phyloP scores from a whole-genome alignment of 2,888 invertebrate species.

The Tenthredo notha region DNA sequence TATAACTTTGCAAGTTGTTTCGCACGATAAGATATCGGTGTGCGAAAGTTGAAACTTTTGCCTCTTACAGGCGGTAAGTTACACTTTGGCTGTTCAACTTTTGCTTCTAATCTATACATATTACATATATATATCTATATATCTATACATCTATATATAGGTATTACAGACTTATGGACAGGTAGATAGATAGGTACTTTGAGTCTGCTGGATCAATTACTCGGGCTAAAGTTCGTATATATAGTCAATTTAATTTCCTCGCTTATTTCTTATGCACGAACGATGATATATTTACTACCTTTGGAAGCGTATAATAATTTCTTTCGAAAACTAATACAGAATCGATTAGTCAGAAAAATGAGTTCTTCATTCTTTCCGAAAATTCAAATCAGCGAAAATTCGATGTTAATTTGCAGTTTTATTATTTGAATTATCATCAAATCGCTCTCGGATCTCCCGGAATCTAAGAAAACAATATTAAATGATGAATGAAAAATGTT shows the following conservation, averaged over 20 bases:
- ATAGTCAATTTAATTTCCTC: not conserved
- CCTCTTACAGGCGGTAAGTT: not conserved
- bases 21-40: slow-evolving; percentile 5
- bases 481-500: not conserved
- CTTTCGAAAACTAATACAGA: not conserved
- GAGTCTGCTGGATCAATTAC: not conserved
- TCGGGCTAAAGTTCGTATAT: not conserved
- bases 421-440: not conserved
- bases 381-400: too few species aligned
- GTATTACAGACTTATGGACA: not conserved
- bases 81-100: not conserved
- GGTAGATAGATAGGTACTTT: not conserved
- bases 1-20: slow-evolving; percentile 5
- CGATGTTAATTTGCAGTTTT: too few species aligned
- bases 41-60: not conserved
- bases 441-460: not conserved
- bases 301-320: not conserved
- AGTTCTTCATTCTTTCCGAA: too few species aligned
- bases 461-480: not conserved
- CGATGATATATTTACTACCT: too few species aligned
- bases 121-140: not conserved
- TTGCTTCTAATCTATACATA: slow-evolving; percentile 4
- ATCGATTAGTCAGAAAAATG: too few species aligned
- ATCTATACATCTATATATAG: not conserved
- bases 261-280: not conserved